These are phyloP conservation scores for Notarius lentiginosus DNA, from an alignment of 2,113 vertebrate genomes.

Conservation along the genomic window DNA sequence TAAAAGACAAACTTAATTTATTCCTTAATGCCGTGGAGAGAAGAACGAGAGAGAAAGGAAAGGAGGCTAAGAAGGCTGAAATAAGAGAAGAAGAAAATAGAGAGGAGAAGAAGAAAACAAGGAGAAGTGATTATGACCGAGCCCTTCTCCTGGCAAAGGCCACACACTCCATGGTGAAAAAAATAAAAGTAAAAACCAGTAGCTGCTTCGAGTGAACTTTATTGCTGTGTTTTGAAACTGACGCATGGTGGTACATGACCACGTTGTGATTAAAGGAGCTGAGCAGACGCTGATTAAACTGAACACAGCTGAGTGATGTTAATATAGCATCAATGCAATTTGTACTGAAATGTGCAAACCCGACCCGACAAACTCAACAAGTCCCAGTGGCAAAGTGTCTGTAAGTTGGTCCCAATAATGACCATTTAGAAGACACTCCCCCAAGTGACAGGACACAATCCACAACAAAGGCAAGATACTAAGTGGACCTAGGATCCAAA, in stretches of 20 bases:
- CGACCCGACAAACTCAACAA: background rate
- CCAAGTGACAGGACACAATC: background rate
- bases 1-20: slow-evolving; percentile 76
- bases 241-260: background rate
- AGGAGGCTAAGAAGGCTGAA: slow-evolving; percentile 27
- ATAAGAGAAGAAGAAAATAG: slow-evolving; percentile 12
- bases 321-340: background rate
- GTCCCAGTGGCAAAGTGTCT: background rate
- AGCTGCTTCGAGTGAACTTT: background rate
- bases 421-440: background rate
- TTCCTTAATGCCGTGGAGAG: slow-evolving; percentile 62
- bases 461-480: background rate
- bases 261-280: background rate
- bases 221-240: slow-evolving; percentile 8
- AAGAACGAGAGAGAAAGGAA: slow-evolving; percentile 59
- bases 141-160: background rate
- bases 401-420: background rate
- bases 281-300: background rate
- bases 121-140: background rate
- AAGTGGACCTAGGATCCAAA: background rate
- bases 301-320: background rate
- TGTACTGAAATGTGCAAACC: background rate
- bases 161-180: background rate
- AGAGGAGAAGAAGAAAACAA: slow-evolving; percentile 3
- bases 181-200: background rate